phyloP scores from a whole-genome alignment of 1,140 invertebrate species.

The Brachionus asplanchnoidis region DNA sequence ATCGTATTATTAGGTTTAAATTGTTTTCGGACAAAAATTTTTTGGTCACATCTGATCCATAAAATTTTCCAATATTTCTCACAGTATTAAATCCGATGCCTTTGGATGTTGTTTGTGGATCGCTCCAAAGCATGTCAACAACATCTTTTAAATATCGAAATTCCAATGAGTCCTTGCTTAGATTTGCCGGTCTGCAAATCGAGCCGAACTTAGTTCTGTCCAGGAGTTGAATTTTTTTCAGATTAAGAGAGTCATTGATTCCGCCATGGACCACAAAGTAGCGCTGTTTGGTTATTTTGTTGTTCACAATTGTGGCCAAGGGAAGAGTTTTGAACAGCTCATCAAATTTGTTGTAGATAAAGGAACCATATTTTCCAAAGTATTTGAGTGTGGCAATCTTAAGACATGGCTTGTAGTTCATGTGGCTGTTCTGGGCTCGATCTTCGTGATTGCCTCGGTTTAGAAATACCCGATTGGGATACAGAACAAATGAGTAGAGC shows the following conservation, averaged over 20 bases:
- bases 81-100: constrained; percentile 3
- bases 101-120: constrained; percentile 13
- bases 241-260: constrained; percentile 10
- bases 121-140: constrained; percentile 42
- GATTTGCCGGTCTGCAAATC: constrained; percentile 13
- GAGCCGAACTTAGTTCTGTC: constrained; percentile 6
- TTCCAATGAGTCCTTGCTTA: constrained; percentile 23
- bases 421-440: constrained; percentile 6
- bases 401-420: constrained; percentile 15
- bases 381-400: constrained; percentile 5
- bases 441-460: constrained; percentile 42
- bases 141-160: constrained; percentile 14
- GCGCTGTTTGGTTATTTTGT: not conserved
- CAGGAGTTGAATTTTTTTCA: constrained; percentile 4
- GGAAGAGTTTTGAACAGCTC: constrained; percentile 4
- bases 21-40: constrained; percentile 39
- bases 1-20: constrained; percentile 31
- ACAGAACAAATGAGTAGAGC: not conserved
- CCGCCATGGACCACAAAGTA: constrained; percentile 39
- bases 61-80: constrained; percentile 24
- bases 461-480: constrained; percentile 25
- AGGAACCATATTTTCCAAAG: constrained; percentile 4
- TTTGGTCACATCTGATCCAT: constrained; percentile 37
- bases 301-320: constrained; percentile 1
- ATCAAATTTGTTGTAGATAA: constrained; percentile 8